A percentile compares a stretch with the other conserved stretches of the same genome.
Evolutionary conservation across 2,113 vertebrate species (phyloP).

Genomic region (Engraulis encrasicolus): DNA sequence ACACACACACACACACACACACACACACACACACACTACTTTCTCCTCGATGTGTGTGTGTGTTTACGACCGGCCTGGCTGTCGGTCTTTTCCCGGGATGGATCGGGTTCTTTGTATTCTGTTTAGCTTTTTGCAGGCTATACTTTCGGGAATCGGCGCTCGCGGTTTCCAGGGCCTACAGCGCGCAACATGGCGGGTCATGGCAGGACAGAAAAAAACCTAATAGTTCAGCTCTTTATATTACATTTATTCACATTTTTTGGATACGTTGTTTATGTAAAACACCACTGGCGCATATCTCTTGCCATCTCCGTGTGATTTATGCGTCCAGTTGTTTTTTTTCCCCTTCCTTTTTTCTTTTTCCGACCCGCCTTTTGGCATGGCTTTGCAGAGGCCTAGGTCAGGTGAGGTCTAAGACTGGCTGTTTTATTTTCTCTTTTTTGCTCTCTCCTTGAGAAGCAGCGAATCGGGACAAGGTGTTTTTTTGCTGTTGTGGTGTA

Average conservation of each 20-base stretch:
- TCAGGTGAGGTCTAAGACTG: not conserved
- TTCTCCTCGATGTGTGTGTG: not conserved
- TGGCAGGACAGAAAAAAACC: not conserved
- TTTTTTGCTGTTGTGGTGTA: too few relatives aligned
- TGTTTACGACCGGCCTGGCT: constrained; percentile 2
- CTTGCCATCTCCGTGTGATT: not conserved
- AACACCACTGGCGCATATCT: not conserved
- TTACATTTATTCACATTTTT: constrained; percentile 7
- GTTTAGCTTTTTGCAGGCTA: not conserved
- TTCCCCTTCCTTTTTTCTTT: too few relatives aligned
- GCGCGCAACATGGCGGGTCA: not conserved
- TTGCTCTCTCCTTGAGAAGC: too few relatives aligned
- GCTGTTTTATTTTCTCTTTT: not conserved
- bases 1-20: too few relatives aligned
- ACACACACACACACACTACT: too few relatives aligned
- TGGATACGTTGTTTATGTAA: not conserved
- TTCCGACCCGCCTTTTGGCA: not conserved
- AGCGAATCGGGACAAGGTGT: too few relatives aligned
- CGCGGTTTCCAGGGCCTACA: not conserved
- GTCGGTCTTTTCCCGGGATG: not conserved
- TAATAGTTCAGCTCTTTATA: not conserved
- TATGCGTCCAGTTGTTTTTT: not conserved
- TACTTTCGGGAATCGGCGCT: not conserved
- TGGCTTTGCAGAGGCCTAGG: not conserved
- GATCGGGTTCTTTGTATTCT: not conserved